These are phyloP conservation scores for Struthidea cinerea DNA, from an alignment of 2,113 vertebrate species.

Conservation along the genomic window DNA sequence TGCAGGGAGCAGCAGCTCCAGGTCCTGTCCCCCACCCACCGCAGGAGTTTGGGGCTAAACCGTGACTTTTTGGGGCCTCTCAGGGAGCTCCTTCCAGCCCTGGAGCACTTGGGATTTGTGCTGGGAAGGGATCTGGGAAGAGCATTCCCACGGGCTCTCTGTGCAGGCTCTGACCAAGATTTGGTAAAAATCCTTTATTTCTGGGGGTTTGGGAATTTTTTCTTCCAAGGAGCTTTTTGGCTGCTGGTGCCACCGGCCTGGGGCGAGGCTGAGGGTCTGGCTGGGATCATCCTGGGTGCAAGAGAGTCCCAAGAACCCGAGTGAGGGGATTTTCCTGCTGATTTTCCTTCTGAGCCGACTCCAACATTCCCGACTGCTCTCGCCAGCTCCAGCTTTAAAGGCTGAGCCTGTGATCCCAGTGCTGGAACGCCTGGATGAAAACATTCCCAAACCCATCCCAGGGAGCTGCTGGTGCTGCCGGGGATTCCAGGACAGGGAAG, in stretches of 20 bases:
- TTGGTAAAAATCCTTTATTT: background rate
- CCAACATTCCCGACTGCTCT: accelerated
- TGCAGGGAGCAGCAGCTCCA: background rate
- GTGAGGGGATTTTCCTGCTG: background rate
- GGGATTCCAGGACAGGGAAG: background rate
- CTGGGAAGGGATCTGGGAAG: background rate
- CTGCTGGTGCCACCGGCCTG: background rate
- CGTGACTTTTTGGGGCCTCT: background rate
- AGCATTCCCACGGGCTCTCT: background rate
- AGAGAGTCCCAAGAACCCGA: accelerated
- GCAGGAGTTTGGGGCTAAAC: background rate
- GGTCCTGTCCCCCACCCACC: background rate
- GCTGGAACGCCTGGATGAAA: background rate
- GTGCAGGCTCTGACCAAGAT: background rate
- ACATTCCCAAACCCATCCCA: accelerated
- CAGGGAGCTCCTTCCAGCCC: background rate
- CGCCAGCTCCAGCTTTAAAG: background rate
- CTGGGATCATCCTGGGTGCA: background rate
- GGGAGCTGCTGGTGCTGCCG: background rate
- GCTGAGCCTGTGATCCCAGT: background rate
- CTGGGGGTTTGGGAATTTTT: background rate
- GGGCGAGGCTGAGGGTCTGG: background rate
- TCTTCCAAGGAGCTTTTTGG: background rate
- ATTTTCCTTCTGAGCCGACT: background rate
- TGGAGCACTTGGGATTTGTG: background rate